These are phyloP conservation scores for Steinernema scapterisci DNA, from an alignment of 2,888 invertebrate species.

Conservation along the genomic window DNA sequence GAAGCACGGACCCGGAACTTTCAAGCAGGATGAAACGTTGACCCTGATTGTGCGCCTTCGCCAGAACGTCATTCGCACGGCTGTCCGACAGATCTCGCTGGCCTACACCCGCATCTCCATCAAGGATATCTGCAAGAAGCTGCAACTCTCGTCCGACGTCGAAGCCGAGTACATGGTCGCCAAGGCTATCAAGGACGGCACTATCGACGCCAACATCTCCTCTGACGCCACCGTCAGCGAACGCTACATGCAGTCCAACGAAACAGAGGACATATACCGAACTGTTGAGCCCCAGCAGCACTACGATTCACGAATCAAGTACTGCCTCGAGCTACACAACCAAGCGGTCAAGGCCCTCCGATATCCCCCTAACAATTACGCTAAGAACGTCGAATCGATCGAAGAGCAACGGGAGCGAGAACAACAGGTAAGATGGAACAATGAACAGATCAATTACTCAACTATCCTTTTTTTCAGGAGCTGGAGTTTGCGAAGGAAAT, in stretches of 20 bases:
- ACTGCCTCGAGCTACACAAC: conserved; percentile 95
- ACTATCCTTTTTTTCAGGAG: conserved; percentile 74
- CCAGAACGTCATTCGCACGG: conserved; percentile 97
- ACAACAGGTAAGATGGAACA: conserved; percentile 42
- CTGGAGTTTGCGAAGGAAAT: conserved; percentile 98
- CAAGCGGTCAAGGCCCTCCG: conserved; percentile 98
- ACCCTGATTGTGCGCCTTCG: conserved; percentile 91
- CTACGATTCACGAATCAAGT: conserved; percentile 79
- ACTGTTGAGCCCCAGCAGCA: conserved; percentile 74
- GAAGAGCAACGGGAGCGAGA: conserved; percentile 65
- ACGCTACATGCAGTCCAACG: conserved; percentile 90
- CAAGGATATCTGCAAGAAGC: conserved; percentile 88
- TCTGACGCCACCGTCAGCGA: conserved; percentile 77
- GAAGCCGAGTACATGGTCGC: conserved; percentile 94
- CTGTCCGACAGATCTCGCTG: conserved; percentile 82
- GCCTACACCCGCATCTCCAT: conserved; percentile 96
- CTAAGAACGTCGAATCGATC: conserved; percentile 84
- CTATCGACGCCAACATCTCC: conserved; percentile 94
- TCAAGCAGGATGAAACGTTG: conserved; percentile 90
- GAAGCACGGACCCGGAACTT: conserved; percentile 77
- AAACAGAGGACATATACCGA: conserved; percentile 93
- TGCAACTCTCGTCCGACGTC: conserved; percentile 77
- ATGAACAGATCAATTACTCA: background rate
- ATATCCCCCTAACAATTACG: conserved; percentile 97
- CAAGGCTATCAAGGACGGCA: conserved; percentile 85